These are phyloP conservation scores for Spongilla lacustris DNA, from an alignment of 37 sponge, comb jelly and placozoan genomes.

Conservation along the genomic window DNA sequence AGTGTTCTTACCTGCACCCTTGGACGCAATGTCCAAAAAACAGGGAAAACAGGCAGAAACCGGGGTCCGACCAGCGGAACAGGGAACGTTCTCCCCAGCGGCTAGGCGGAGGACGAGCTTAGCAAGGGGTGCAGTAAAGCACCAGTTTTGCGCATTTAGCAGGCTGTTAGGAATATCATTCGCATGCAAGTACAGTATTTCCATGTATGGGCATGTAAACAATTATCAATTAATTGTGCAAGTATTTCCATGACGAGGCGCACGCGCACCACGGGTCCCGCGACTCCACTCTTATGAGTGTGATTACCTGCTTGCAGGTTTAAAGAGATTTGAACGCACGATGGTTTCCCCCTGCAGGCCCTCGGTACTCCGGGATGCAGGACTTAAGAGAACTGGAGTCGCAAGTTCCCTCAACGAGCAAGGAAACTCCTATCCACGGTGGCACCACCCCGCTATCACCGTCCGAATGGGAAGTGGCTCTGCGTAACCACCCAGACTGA, in stretches of 20 bases:
- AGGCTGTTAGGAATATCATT: not conserved
- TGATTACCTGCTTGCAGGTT: not conserved
- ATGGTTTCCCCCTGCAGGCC: too few species aligned
- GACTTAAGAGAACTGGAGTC: too few species aligned
- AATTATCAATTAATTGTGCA: too few species aligned
- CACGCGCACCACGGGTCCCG: too few species aligned
- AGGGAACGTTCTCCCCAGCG: not conserved
- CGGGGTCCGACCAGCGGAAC: not conserved
- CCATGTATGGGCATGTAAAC: too few species aligned
- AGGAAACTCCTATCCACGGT: not conserved
- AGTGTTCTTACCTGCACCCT: not conserved
- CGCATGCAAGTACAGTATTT: not conserved
- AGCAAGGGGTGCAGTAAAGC: not conserved
- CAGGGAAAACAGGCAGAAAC: not conserved
- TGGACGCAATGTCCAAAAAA: not conserved
- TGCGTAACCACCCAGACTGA: not conserved
- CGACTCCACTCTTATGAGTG: too few species aligned
- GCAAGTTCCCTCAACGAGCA: not conserved
- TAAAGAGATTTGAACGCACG: not conserved
- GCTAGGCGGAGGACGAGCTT: not conserved
- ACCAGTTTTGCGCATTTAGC: not conserved
- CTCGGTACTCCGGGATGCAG: too few species aligned
- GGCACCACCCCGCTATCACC: not conserved
- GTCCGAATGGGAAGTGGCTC: not conserved
- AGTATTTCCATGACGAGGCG: too few species aligned